A percentile compares a stretch with the other conserved stretches of the same genome.
phyloP scores from a whole-genome alignment of 2,113 vertebrate species.

The Lucifuga dentata region DNA sequence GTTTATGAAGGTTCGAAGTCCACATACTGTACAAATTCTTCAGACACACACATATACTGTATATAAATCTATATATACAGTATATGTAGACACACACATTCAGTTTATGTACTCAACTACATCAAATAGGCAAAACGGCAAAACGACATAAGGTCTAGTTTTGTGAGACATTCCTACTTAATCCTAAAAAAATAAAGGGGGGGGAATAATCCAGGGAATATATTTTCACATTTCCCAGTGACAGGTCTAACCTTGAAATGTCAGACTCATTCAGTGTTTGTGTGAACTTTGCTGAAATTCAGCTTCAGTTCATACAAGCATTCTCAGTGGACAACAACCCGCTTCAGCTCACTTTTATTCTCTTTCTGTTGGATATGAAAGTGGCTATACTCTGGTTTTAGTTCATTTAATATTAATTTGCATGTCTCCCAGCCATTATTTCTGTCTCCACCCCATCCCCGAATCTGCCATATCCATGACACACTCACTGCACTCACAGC shows the following conservation, averaged over 20 bases:
- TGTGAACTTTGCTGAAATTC: slow-evolving; percentile 9
- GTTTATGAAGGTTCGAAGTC: too few relatives aligned
- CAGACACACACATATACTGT: too few relatives aligned
- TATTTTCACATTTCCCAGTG: neutral
- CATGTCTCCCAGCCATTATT: slow-evolving; percentile 64
- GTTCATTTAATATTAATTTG: slow-evolving; percentile 48
- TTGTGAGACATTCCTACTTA: too few relatives aligned
- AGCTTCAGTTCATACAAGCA: slow-evolving; percentile 16
- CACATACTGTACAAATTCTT: too few relatives aligned
- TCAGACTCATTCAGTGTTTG: slow-evolving; percentile 15
- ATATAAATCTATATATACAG: too few relatives aligned
- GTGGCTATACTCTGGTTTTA: slow-evolving; percentile 30
- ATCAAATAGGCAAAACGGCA: too few relatives aligned
- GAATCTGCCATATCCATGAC: slow-evolving; percentile 44
- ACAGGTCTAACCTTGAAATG: slow-evolving; percentile 4
- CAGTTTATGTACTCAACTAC: too few relatives aligned
- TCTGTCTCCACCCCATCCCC: slow-evolving; percentile 47
- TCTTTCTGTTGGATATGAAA: slow-evolving; percentile 4
- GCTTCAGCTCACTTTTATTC: slow-evolving; percentile 30
- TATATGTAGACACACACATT: too few relatives aligned
- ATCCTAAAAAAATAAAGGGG: too few relatives aligned
- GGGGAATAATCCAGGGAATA: neutral
- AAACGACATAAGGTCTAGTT: too few relatives aligned
- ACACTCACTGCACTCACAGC: slow-evolving; percentile 57
- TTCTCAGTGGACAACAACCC: neutral